phyloP scores from a whole-genome alignment of 2,113 vertebrate genomes.

The Lophochroa leadbeateri region DNA sequence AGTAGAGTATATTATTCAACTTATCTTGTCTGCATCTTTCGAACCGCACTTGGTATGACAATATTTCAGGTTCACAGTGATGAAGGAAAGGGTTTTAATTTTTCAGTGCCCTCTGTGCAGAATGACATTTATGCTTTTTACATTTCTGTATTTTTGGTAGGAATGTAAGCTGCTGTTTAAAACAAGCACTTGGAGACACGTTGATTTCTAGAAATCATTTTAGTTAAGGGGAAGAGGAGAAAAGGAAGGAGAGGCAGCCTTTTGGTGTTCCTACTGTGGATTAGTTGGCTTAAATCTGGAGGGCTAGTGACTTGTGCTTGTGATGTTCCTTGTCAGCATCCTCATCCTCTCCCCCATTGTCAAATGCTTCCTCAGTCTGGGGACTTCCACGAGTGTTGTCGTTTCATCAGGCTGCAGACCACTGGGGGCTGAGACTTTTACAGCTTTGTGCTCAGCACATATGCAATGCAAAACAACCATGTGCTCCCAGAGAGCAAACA shows the following conservation, averaged over 20 bases:
- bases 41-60: not conserved
- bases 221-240: not conserved
- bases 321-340: not conserved
- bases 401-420: not conserved
- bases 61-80: not conserved
- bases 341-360: rapidly evolving
- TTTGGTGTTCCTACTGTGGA: not conserved
- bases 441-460: not conserved
- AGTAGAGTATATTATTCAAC: not conserved
- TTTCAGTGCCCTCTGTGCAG: not conserved
- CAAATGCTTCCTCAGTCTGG: not conserved
- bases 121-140: not conserved
- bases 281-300: not conserved
- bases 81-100: not conserved
- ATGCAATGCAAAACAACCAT: rapidly evolving
- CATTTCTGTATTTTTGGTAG: not conserved
- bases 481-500: not conserved
- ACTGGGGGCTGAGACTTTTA: not conserved
- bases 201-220: not conserved
- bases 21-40: not conserved
- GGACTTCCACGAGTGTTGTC: not conserved
- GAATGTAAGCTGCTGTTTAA: not conserved
- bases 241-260: not conserved
- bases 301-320: not conserved
- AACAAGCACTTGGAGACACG: not conserved